Evolutionary conservation across 2,113 vertebrate species (phyloP).

Genomic region (Dicrurus megarhynchus): DNA sequence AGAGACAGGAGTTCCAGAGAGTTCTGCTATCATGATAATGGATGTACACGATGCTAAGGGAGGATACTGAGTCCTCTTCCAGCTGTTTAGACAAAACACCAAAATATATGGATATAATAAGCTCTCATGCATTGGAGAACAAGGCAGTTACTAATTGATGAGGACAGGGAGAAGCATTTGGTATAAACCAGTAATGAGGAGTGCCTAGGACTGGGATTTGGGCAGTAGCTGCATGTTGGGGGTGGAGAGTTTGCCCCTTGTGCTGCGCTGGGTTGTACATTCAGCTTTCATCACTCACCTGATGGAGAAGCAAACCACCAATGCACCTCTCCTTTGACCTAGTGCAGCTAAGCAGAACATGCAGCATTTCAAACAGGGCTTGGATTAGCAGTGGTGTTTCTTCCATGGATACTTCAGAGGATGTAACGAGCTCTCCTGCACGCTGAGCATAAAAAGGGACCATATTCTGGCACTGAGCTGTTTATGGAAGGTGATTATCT

Average conservation of each 20-base stretch:
- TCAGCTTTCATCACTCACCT: neutral
- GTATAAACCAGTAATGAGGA: neutral
- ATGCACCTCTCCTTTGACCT: neutral
- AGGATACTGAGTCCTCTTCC: constrained; percentile 8
- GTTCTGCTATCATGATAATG: neutral
- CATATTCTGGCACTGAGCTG: neutral
- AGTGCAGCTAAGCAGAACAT: neutral
- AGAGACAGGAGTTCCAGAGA: neutral
- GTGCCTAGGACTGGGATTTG: neutral
- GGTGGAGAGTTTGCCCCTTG: neutral
- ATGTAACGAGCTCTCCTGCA: neutral
- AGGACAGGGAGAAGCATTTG: neutral
- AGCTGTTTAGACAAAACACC: neutral
- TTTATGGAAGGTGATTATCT: constrained; percentile 2
- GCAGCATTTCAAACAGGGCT: neutral
- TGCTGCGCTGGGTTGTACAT: neutral
- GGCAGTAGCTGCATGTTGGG: neutral
- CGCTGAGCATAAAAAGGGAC: neutral
- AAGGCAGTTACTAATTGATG: neutral
- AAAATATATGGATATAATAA: constrained; percentile 33
- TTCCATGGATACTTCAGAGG: neutral
- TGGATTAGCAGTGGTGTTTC: neutral
- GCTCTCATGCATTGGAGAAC: neutral
- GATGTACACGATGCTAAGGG: neutral
- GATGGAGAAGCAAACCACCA: neutral